Evolutionary conservation across 2,113 vertebrate species (phyloP).

Genomic region (Scomber scombrus): DNA sequence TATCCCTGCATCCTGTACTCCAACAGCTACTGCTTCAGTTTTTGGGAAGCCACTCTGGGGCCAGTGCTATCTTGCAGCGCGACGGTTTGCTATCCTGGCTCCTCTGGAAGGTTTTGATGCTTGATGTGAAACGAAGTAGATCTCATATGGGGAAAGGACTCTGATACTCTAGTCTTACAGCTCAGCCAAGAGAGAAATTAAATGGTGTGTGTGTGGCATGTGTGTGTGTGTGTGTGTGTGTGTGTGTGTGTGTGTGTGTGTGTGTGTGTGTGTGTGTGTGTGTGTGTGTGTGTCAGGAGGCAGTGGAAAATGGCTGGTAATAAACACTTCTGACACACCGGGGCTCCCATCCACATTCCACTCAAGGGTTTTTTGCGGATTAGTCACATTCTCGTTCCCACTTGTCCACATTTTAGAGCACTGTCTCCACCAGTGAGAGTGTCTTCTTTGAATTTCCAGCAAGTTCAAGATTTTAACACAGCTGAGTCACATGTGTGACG

Average conservation of each 20-base stretch:
- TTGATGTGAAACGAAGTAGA: conserved; percentile 78
- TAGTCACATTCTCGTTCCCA: conserved; percentile 54
- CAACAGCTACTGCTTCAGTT: conserved; percentile 38
- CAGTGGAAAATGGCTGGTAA: conserved; percentile 75
- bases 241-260: conserved; percentile 39
- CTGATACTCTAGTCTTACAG: conserved; percentile 69
- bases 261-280: conserved; percentile 13
- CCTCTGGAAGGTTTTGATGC: conserved; percentile 75
- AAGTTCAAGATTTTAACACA: conserved; percentile 23
- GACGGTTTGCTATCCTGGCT: conserved; percentile 51
- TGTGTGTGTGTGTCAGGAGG: conserved; percentile 48
- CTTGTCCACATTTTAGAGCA: conserved; percentile 44
- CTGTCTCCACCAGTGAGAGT: conserved; percentile 32
- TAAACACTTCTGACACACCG: conserved; percentile 77
- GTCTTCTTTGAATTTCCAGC: conserved; percentile 35
- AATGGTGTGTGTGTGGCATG: conserved; percentile 26
- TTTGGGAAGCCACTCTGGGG: conserved; percentile 61
- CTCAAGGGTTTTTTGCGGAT: conserved; percentile 55
- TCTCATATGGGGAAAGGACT: conserved; percentile 76
- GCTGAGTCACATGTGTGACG: neutral
- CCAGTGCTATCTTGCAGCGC: conserved; percentile 39
- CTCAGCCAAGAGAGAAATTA: conserved; percentile 78
- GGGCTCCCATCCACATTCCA: conserved; percentile 67
- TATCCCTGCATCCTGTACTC: conserved; percentile 60
- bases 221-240: conserved; percentile 27